These are phyloP conservation scores for Poecilia picta DNA, from an alignment of 2,797 vertebrate species.

Conservation along the genomic window DNA sequence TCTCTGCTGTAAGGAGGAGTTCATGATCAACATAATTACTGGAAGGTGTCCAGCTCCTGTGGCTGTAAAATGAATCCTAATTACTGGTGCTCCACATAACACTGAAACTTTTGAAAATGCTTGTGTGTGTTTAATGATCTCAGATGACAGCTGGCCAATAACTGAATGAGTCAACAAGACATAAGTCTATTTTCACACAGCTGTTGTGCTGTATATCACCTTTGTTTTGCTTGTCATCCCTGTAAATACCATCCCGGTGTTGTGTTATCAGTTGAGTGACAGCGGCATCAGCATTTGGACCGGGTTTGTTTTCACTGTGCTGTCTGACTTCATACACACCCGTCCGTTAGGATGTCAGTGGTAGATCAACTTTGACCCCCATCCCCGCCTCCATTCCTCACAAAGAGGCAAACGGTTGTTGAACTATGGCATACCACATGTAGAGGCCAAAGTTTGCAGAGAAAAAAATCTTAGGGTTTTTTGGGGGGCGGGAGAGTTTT, in stretches of 20 bases:
- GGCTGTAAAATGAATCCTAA: conserved; percentile 5
- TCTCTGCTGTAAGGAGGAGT: not conserved
- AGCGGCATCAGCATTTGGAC: not conserved
- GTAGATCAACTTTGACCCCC: not conserved
- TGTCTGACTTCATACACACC: not conserved
- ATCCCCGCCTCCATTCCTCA: not conserved
- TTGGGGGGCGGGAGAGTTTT: not conserved
- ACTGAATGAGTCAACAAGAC: not conserved
- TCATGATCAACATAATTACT: not conserved
- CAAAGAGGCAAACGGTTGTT: not conserved
- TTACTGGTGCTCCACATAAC: not conserved
- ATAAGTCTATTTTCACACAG: not conserved
- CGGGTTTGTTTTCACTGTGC: not conserved
- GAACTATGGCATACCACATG: conserved; percentile 1
- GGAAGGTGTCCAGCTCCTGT: not conserved
- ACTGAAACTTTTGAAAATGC: not conserved
- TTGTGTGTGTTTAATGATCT: not conserved
- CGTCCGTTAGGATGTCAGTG: not conserved
- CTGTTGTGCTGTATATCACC: not conserved
- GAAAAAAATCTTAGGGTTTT: not conserved
- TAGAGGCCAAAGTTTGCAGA: conserved; percentile 15
- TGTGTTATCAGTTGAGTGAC: not conserved
- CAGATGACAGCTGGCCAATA: conserved; percentile 6
- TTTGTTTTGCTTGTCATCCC: conserved; percentile 3
- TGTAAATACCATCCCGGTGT: not conserved